A percentile compares a stretch with the other conserved stretches of the same genome.
Evolutionary conservation across 2,113 vertebrate species (phyloP).

Genomic region (Thinocorus orbignyianus): DNA sequence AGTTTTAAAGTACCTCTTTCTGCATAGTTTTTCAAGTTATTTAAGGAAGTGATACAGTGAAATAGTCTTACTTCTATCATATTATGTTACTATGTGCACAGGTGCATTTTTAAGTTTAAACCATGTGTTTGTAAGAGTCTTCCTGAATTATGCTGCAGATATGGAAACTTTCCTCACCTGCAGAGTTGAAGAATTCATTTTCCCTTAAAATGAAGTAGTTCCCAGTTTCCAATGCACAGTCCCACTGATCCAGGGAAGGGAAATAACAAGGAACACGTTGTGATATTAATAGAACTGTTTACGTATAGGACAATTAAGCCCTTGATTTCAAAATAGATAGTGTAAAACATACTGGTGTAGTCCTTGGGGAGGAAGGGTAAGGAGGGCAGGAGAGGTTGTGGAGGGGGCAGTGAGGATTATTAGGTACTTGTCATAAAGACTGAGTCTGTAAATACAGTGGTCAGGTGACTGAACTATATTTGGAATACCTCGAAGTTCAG

Average conservation of each 20-base stretch:
- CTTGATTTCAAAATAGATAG: neutral
- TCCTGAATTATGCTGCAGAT: neutral
- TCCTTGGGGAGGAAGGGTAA: neutral
- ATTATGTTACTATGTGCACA: neutral
- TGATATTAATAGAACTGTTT: neutral
- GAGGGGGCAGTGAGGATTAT: neutral
- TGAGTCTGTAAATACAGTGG: neutral
- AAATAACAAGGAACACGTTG: neutral
- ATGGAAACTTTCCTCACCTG: neutral
- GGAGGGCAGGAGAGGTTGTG: neutral
- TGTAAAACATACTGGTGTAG: neutral
- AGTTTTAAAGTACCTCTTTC: neutral
- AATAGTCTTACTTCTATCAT: neutral
- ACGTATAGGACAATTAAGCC: neutral
- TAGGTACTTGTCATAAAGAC: neutral
- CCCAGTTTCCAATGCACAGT: neutral
- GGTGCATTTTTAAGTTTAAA: neutral
- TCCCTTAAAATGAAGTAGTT: neutral
- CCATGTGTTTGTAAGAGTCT: neutral
- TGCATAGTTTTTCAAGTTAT: neutral
- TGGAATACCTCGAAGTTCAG: neutral
- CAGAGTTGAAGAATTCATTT: neutral
- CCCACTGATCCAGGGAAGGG: neutral
- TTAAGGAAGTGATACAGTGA: neutral
- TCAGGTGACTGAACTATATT: neutral